Conservation (phyloP, 2,888 invertebrate genomes). For the Amphiduros pacificus region DNA sequence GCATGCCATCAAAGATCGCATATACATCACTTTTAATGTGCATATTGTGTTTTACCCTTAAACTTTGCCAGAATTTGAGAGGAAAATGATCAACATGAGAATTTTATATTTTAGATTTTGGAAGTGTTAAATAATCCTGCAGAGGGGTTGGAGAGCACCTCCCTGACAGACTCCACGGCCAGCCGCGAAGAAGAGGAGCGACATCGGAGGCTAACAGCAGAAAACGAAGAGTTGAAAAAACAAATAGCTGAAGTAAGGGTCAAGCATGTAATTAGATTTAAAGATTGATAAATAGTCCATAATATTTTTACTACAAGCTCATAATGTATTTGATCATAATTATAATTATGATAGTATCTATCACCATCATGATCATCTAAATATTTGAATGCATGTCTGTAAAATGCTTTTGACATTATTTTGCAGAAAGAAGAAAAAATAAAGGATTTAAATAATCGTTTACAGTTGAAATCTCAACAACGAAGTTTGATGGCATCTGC, state of each 20-base stretch:
- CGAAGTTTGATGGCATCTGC: constrained; percentile 7
- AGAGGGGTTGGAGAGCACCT: constrained; percentile 52
- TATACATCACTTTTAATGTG: no score
- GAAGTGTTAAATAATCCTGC: constrained; percentile 48
- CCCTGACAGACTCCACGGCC: constrained; percentile 57
- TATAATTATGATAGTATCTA: background rate
- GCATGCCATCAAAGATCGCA: no score
- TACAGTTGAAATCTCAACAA: constrained; percentile 19
- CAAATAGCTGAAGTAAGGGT: constrained; percentile 83
- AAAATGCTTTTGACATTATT: background rate
- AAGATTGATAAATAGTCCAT: background rate
- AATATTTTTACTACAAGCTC: background rate
- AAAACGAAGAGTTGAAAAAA: constrained; percentile 95
- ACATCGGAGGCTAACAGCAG: constrained; percentile 86
- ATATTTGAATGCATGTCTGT: no score
- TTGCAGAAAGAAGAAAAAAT: constrained; percentile 30
- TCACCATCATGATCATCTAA: no score
- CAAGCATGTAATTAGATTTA: background rate
- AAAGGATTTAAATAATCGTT: constrained; percentile 19
- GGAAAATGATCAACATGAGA: no score
- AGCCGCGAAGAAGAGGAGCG: constrained; percentile 86
- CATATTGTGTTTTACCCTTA: no score
- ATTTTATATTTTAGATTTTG: constrained; percentile 38
- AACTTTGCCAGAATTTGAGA: no score
- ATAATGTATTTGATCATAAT: background rate